Conservation (phyloP, 2,113 vertebrate genomes). For the Gnathonemus longibarbis region DNA sequence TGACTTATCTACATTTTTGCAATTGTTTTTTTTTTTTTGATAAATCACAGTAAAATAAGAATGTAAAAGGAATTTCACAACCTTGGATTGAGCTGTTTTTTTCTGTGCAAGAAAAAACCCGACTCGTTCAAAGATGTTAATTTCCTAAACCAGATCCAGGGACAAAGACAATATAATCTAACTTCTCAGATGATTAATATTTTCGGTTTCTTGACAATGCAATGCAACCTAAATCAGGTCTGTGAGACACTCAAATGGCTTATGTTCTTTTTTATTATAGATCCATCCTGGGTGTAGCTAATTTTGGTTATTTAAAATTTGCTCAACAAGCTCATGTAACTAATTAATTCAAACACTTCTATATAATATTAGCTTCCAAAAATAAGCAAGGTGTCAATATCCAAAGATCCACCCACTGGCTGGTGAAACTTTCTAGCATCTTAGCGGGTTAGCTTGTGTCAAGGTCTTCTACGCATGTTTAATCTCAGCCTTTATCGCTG, state of each 20-base stretch:
- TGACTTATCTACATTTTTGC: background rate
- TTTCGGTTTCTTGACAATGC: background rate
- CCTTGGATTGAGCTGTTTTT: background rate
- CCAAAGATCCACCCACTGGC: background rate
- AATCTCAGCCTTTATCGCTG: background rate
- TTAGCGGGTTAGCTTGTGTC: background rate
- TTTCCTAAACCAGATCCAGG: background rate
- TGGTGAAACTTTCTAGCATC: background rate
- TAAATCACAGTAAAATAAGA: background rate
- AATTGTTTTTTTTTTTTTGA: background rate
- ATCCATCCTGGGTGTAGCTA: background rate
- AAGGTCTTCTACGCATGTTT: background rate
- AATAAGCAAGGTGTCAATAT: background rate
- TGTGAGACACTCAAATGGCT: background rate
- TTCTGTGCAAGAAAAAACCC: background rate
- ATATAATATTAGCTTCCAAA: background rate
- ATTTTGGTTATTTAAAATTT: background rate
- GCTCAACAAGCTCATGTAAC: background rate
- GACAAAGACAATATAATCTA: background rate
- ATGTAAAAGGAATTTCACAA: background rate
- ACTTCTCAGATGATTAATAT: background rate
- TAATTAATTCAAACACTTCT: background rate
- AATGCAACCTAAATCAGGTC: background rate
- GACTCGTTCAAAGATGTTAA: background rate
- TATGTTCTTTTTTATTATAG: background rate